Percentiles rank a stretch among this genome's conserved stretches.
Evolutionary conservation across 2,113 vertebrate species (phyloP).

Genomic region (Hydropotes inermis): DNA sequence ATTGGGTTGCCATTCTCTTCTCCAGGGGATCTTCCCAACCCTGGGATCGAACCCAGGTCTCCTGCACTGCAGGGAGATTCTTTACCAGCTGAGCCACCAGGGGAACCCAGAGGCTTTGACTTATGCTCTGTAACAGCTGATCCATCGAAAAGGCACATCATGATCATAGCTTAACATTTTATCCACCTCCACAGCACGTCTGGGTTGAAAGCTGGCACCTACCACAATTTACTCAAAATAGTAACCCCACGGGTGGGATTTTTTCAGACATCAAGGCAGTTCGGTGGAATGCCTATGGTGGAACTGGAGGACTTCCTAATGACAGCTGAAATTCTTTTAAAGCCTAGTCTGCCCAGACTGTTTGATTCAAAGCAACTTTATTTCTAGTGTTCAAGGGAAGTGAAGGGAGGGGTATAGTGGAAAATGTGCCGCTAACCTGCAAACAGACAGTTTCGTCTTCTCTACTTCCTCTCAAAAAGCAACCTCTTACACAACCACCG

Average conservation of each 20-base stretch:
- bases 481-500: background rate
- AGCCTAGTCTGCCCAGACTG: background rate
- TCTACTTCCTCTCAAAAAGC: background rate
- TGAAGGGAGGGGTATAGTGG: background rate
- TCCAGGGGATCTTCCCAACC: background rate
- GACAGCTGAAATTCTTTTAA: background rate
- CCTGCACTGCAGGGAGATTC: background rate
- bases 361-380: background rate
- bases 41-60: background rate
- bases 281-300: background rate
- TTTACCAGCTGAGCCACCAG: background rate
- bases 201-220: background rate
- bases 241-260: background rate
- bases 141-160: background rate
- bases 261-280: background rate
- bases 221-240: background rate
- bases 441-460: background rate
- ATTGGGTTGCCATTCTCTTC: background rate
- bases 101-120: background rate
- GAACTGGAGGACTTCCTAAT: background rate
- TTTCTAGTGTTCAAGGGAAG: background rate
- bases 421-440: background rate
- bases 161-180: background rate
- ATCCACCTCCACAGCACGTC: background rate
- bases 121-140: background rate